Evolutionary conservation across 2,113 vertebrate genomes (phyloP), one percentile per base, ranked within the genome.

Genomic region (Hemiprocne comata): DNA sequence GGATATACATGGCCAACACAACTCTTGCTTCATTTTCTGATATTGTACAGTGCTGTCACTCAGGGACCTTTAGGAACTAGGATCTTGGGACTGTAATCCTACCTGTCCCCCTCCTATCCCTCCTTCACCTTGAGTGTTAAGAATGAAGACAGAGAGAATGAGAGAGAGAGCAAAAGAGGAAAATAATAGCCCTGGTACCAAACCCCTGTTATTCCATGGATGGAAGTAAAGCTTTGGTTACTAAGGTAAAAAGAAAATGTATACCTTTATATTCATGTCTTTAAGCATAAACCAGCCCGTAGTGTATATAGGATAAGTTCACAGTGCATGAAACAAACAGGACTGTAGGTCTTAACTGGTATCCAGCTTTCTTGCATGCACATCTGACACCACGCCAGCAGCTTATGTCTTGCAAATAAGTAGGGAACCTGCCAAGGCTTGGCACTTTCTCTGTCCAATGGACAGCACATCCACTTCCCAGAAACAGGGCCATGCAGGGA

Each of bases 1-100:
- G 97, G 97, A 93, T 88, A 90, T 76, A 92, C 42, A 24, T 50
- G 93, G 93, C 93, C 90, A 95, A 94, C 76, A 1, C 77, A 87
- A 90, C 64, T 78, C 75, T 95, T 4, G 34, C 89, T 96, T 93
- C 78, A 81, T 96, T 97, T 96, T 96, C 95, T 94, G 92, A 96
- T 87, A 75, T 92, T 96, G 95, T 97, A 95, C 12, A 92, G 81
- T 79, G 90, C 96, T 95, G 90, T 96, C 95, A 95, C 97, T 97
- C 97, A 97, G 97, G 97, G 97, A 97, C 95, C 93, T 96, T 93
- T 75, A 88, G 95, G 94, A 94, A 93, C 86, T 89, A 87, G 95
- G 96, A 96, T 92, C 94, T 96, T 96, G 94, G 93, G 91, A 90
- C 90, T 96, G 90, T 95, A 97, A 94, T 74, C 73, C 84, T 87